Percentiles rank a stretch among this genome's conserved stretches.
Conservation (phyloP, 2,888 invertebrate genomes). For the Agrochola lota region DNA sequence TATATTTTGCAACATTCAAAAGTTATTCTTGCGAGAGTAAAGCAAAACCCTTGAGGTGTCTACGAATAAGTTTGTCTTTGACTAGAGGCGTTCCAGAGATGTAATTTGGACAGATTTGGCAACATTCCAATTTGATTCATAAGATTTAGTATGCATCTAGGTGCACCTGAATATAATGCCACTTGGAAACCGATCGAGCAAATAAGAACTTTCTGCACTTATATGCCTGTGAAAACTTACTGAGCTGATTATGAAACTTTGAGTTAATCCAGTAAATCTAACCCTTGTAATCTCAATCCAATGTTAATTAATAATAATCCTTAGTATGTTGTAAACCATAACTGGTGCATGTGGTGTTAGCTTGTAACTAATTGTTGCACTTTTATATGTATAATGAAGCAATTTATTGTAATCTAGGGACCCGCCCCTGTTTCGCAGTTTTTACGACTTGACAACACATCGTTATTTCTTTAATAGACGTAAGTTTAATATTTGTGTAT, state of each 20-base stretch:
- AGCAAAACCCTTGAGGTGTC: conserved; percentile 48
- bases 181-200: conserved; percentile 49
- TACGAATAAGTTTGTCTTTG: conserved; percentile 49
- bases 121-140: conserved; percentile 54
- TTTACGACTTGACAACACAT: not conserved
- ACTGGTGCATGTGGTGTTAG: not conserved
- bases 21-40: conserved; percentile 24
- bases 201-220: conserved; percentile 43
- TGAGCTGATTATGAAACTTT: conserved; percentile 27
- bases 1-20: not conserved
- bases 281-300: not conserved
- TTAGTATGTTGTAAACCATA: too few species aligned
- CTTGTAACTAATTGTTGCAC: not conserved
- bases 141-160: conserved; percentile 57
- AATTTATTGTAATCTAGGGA: too few species aligned
- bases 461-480: not conserved
- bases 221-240: not conserved
- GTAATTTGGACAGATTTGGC: conserved; percentile 57
- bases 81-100: conserved; percentile 52
- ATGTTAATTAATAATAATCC: not conserved
- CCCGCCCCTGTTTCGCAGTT: not conserved
- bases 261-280: not conserved
- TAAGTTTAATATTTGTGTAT: not conserved
- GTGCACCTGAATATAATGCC: conserved; percentile 54
- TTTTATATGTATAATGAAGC: not conserved